Conservation (phyloP, 2,113 vertebrate species). For the Leucopsar rothschildi region DNA sequence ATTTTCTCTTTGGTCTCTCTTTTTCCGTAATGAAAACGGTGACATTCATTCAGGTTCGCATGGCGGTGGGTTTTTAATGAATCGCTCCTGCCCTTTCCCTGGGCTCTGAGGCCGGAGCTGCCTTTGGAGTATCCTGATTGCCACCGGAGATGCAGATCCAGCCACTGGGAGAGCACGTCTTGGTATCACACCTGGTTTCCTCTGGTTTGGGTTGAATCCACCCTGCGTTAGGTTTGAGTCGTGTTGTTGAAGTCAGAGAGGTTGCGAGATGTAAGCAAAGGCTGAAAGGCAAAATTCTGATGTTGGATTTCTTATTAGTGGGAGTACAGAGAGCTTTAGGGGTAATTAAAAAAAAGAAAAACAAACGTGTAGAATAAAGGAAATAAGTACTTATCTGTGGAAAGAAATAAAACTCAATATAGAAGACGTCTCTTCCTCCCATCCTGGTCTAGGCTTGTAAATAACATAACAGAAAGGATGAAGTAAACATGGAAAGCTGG, state of each 20-base stretch:
- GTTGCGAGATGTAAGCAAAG: neutral
- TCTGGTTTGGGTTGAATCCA: neutral
- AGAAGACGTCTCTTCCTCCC: neutral
- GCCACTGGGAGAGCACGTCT: accelerated
- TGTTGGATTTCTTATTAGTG: neutral
- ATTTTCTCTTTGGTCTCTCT: conserved; percentile 49
- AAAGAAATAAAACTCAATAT: neutral
- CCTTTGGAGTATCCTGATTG: neutral
- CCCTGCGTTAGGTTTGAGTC: accelerated
- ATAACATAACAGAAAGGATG: neutral
- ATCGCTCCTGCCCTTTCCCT: neutral
- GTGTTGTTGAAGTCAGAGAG: neutral
- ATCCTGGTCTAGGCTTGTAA: neutral
- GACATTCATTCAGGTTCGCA: neutral
- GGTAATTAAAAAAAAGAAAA: neutral
- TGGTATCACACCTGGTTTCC: neutral
- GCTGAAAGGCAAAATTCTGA: neutral
- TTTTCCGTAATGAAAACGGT: conserved; percentile 31
- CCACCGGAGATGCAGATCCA: neutral
- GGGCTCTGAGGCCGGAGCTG: neutral
- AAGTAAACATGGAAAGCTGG: neutral
- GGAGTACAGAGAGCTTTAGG: neutral
- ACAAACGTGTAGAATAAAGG: neutral
- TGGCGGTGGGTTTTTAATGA: neutral
- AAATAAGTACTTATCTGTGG: neutral